Conservation (phyloP, 2,113 vertebrate species). For the Colossoma macropomum region DNA sequence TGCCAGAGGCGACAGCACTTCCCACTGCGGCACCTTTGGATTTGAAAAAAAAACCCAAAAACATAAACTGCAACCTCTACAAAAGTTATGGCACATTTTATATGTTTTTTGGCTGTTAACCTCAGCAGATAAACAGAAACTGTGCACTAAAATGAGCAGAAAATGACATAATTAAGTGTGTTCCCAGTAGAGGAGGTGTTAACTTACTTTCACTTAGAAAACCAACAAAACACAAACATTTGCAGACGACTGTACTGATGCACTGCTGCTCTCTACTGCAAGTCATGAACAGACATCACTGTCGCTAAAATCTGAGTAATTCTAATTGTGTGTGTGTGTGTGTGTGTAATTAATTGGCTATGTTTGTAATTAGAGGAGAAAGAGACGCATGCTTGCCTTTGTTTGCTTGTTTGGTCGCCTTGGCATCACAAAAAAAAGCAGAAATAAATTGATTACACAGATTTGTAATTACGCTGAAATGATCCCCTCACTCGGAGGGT, state of each 20-base stretch:
- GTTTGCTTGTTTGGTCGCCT: constrained; percentile 66
- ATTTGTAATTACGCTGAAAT: constrained; percentile 77
- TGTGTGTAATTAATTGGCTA: constrained; percentile 79
- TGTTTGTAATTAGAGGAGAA: constrained; percentile 78
- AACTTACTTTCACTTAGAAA: no score
- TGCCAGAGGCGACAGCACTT: no score
- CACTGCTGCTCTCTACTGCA: neutral
- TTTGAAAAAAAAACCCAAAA: no score
- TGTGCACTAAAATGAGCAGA: no score
- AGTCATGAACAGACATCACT: neutral
- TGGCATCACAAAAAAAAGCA: constrained; percentile 59
- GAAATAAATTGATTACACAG: constrained; percentile 78
- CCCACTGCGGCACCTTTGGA: no score
- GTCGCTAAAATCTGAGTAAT: neutral
- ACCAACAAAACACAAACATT: no score
- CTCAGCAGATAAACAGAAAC: no score
- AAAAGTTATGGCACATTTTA: no score
- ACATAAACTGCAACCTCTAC: no score
- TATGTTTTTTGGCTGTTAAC: no score
- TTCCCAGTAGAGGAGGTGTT: no score
- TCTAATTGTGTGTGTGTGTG: neutral
- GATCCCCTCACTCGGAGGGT: constrained; percentile 71
- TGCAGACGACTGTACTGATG: neutral
- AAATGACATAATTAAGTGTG: no score
- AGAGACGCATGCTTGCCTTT: constrained; percentile 68